Evolutionary conservation across 1,140 invertebrate species (phyloP).

Genomic region (Venturia canescens): DNA sequence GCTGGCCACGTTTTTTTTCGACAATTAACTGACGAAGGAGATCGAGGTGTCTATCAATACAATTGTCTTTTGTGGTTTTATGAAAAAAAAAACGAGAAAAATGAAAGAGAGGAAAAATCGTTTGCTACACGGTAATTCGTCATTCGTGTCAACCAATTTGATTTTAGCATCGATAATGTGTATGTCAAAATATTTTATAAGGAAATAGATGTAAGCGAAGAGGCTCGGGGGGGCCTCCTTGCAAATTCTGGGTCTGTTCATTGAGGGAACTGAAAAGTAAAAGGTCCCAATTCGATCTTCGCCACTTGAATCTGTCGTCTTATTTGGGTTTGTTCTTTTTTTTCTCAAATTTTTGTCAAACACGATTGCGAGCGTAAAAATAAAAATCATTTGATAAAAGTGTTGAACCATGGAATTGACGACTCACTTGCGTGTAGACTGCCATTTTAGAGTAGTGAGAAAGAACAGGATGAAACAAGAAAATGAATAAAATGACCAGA

Average conservation of each 20-base stretch:
- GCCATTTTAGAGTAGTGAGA: constrained; percentile 61
- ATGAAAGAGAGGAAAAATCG: too few relatives aligned
- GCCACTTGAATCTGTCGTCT: neutral
- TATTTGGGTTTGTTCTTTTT: constrained; percentile 1
- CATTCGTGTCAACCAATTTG: neutral
- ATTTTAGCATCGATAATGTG: neutral
- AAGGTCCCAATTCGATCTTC: neutral
- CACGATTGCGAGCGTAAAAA: constrained; percentile 21
- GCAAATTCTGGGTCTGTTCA: neutral
- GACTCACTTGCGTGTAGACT: constrained; percentile 62
- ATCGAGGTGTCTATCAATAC: neutral
- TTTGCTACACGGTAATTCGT: neutral
- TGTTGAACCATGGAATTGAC: constrained; percentile 34
- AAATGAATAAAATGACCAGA: neutral
- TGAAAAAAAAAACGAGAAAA: neutral
- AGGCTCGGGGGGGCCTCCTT: neutral
- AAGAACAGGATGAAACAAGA: constrained; percentile 5
- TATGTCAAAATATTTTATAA: neutral
- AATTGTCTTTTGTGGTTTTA: neutral
- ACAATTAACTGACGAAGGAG: neutral
- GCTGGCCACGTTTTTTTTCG: constrained; percentile 36
- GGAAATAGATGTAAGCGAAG: neutral
- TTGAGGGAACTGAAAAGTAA: neutral
- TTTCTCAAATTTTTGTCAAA: neutral
- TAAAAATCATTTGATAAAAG: constrained; percentile 1